Evolutionary conservation across 2,113 vertebrate genomes (phyloP), one percentile per base, ranked within the genome.

Genomic region (Lophius piscatorius): DNA sequence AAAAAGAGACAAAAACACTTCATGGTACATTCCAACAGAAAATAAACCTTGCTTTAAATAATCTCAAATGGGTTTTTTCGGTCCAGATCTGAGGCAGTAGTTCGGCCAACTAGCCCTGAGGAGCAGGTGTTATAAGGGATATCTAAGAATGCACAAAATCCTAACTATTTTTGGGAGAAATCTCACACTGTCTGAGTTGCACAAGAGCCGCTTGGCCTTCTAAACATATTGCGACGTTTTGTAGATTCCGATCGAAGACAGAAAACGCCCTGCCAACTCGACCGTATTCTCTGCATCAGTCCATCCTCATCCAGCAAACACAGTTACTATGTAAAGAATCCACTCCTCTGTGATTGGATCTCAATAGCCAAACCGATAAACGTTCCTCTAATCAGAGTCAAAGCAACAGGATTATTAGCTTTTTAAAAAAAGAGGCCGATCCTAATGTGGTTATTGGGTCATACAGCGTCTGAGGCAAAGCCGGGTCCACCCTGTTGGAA

Each of bases 401-500:
- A 45, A 26, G 23, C 56, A 55, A 72, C 52, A 51, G 31, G 31
- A 2, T 23, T 38, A 45, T 72, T 6, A 2, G 29, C 65, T 76
- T n/a, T n/a, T 66, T 50, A 42, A 14, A 6, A 14, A 14, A 14
- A 35, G 5, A 35, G 12, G 2, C 33, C 13, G 33, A 13, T 31
- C 33, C 1, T 14, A 4, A 14, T 76, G 79, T 75, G 68, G 22
- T 54, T 41, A 66, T 57, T 83, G 80, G 69, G 65, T 69, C 59
- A 82, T 18, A 24, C 22, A 51, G 34, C 17, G n/a, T n/a, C n/a
- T n/a, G n/a, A n/a, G n/a, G n/a, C n/a, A n/a, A n/a, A 71, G 33
- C 1, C 0, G 20, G 38, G 17, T 73, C 77, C 75, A 81, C 81
- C 70, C 63, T 65, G 33, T 36, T 40, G 29, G 28, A 46, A 46